Evolutionary conservation across 2,888 invertebrate species (phyloP), one percentile per base, ranked within the genome.

Genomic region (Scaptomyza flava): DNA sequence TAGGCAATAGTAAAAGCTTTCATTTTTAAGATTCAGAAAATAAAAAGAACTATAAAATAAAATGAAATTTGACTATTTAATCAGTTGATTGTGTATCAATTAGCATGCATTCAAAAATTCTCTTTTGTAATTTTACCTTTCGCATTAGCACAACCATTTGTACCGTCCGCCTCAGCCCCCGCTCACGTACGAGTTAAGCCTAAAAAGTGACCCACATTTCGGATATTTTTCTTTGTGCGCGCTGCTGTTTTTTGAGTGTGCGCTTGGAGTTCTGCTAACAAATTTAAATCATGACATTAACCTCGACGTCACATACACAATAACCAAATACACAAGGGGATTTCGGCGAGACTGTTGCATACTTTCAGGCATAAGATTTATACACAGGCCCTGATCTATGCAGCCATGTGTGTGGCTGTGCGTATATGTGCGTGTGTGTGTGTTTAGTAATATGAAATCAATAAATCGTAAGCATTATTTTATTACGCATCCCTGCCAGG

Each of bases 271-370:
- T 41, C 31, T 41, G 64, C 58, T 70, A 68, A 72, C 80, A 85
- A 86, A 81, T 81, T 74, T 79, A 82, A 85, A 79, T 73, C 83
- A 79, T 73, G 83, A 82, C 77, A 76, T 80, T 77, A 80, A 83
- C 66, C 67, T 74, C 75, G 47, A 61, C 48, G 47, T 38, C 61
- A 51, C 38, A 63, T 20, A 48, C 51, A 52, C 33, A 52, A 48
- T 14, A 30, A n/a, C 36, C 51, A 52, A 30, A 53, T 9, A 31
- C 46, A 42, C 41, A 48, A 47, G 14, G 36, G 34, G 50, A 60
- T 61, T 34, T 47, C 67, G 27, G n/a, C 27, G 48, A 85, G 48
- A 71, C 67, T 67, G 73, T 68, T 76, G 88, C 88, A 79, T 79
- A 82, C 83, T 82, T 69, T 87, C 57, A 66, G 88, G 88, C 88